These are phyloP conservation scores for Pipa parva DNA, from an alignment of 2,113 vertebrate genomes.

Conservation along the genomic window DNA sequence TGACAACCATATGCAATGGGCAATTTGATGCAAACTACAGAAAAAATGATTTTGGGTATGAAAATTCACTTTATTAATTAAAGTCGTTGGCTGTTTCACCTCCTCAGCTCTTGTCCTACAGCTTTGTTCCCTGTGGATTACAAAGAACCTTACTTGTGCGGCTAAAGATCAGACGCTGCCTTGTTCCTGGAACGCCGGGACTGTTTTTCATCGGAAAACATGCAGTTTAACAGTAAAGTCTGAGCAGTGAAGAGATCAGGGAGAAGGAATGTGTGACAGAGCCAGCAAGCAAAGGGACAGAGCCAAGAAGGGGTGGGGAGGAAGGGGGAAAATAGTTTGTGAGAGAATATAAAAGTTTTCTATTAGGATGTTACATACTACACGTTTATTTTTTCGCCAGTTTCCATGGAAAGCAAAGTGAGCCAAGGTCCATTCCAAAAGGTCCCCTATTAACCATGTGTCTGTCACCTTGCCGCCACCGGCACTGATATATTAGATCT, in stretches of 20 bases:
- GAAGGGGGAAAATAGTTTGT: slow-evolving; percentile 31
- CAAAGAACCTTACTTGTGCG: background rate
- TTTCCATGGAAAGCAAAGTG: slow-evolving; percentile 37
- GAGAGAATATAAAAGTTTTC: slow-evolving; percentile 40
- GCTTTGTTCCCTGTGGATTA: background rate
- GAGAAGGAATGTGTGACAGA: slow-evolving; percentile 42
- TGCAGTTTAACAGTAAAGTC: slow-evolving; percentile 42
- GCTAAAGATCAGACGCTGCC: slow-evolving; percentile 14
- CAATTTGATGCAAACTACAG: no score
- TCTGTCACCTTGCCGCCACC: slow-evolving; percentile 28
- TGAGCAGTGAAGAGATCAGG: slow-evolving; percentile 41
- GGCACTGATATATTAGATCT: background rate
- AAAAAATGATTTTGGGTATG: no score
- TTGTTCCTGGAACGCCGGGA: slow-evolving; percentile 38
- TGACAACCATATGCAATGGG: no score
- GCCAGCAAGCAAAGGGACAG: slow-evolving; percentile 37
- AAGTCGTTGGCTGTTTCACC: background rate
- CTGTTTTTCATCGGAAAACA: slow-evolving; percentile 42
- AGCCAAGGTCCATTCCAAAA: slow-evolving; percentile 41
- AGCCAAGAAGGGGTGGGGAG: slow-evolving; percentile 39
- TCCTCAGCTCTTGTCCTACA: background rate
- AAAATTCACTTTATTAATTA: no score
- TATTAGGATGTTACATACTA: slow-evolving; percentile 40
- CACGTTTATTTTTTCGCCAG: slow-evolving; percentile 17
- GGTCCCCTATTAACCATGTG: slow-evolving; percentile 14